Evolutionary conservation across 2,113 vertebrate species (phyloP).

Genomic region (Prolemur simus): DNA sequence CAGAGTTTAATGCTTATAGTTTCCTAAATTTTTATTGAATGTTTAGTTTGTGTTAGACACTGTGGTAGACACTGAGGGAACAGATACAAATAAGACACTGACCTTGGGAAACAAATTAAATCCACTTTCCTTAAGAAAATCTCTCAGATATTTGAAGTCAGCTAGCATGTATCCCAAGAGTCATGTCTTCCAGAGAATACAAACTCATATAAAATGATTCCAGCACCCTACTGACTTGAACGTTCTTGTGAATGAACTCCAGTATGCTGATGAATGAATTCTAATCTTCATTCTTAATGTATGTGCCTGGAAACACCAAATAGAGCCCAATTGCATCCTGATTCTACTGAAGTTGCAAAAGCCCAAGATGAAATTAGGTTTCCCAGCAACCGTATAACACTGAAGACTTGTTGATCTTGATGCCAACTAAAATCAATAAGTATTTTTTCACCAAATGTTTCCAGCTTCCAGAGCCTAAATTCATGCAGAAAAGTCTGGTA

Average conservation of each 20-base stretch:
- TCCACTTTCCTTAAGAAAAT: slow-evolving; percentile 1
- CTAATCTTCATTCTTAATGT: not conserved
- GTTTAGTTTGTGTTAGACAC: not conserved
- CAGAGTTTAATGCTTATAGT: not conserved
- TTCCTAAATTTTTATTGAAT: not conserved
- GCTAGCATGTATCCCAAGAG: not conserved
- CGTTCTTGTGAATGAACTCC: not conserved
- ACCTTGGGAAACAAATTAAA: slow-evolving; percentile 20
- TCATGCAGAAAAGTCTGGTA: not conserved
- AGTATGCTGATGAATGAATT: not conserved
- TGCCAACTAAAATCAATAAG: not conserved
- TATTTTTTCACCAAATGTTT: slow-evolving; percentile 25
- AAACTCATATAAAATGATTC: not conserved
- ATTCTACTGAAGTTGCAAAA: not conserved
- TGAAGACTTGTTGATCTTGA: not conserved
- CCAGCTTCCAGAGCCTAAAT: not conserved
- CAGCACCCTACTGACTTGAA: not conserved
- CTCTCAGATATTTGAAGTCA: not conserved
- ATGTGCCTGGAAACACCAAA: not conserved
- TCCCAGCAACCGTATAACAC: not conserved
- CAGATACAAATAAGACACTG: not conserved
- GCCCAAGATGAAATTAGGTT: not conserved
- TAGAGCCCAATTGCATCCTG: not conserved
- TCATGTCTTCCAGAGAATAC: not conserved
- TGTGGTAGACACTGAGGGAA: not conserved